Evolutionary conservation across 23 tunicate species (phyloP).

Genomic region (Ciona savignyi): DNA sequence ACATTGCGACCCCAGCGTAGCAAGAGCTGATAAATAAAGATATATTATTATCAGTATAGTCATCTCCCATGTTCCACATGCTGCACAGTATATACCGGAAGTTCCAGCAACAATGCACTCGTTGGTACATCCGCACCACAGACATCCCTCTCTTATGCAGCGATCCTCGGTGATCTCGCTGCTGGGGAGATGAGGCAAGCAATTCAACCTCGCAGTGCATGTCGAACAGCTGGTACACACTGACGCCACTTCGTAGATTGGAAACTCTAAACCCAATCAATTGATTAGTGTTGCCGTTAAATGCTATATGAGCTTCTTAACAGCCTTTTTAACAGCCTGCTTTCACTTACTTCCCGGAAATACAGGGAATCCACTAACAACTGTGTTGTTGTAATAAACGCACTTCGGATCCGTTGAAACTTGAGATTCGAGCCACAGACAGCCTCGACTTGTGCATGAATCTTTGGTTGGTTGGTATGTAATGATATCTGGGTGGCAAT

Average conservation of each 20-base stretch:
- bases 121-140: conserved; percentile 18
- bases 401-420: not conserved
- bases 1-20: conserved; percentile 8
- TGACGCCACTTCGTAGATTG: conserved; percentile 5
- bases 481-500: conserved; percentile 24
- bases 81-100: conserved; percentile 1
- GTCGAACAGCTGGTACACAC: conserved; percentile 14
- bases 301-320: no score
- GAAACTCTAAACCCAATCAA: no score
- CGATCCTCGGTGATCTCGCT: conserved; percentile 11
- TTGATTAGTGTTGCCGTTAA: no score
- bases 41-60: no score
- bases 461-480: conserved; percentile 22
- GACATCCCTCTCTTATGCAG: conserved; percentile 32
- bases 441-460: conserved; percentile 24
- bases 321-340: no score
- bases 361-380: no score
- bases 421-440: conserved; percentile 7
- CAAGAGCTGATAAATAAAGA: no score
- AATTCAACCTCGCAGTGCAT: conserved; percentile 17
- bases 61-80: no score
- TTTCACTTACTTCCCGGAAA: no score
- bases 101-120: conserved; percentile 2
- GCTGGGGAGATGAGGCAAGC: conserved; percentile 21
- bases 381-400: conserved; percentile 22